Base-by-base conservation (phyloP, 1,140 invertebrate species). In the Pygmarrhopalites habei region DNA sequence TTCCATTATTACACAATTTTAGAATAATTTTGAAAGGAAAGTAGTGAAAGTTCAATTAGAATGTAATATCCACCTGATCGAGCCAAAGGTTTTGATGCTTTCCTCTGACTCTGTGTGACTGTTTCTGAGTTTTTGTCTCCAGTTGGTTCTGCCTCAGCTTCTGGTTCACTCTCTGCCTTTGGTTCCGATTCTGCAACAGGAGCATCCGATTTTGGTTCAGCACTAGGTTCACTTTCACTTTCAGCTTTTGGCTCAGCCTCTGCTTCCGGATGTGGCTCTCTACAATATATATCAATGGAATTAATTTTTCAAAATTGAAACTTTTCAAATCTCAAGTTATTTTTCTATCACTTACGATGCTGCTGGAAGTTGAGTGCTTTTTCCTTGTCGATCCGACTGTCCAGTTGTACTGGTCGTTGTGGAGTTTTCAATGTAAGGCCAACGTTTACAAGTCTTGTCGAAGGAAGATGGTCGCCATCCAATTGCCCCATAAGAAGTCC, bases 401-500 rank as follows among this genome's bases (percentile, higher is more conserved):
- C 12, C 25, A 19, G n/a, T 10, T 5, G 28, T 17, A 21, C 23
- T 28, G 53, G 35, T 44, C 4, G 25, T 19, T 3, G 64, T 62
- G 17, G 64, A 51, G 19, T 69, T 64, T 26, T 29, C 44, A 60
- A 70, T 70, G 39, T 41, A 65, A 15, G 68, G 68, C 65, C 65
- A 70, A 23, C 65, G 29, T 30, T 66, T 65, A 28, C 67, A 68
- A 29, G 59, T 55, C 56, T 65, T 68, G 26, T 62, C 44, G 7
- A 65, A 47, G 7, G 23, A 21, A 19, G 56, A 15, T n/a, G 61
- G 68, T 35, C 64, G 77, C 89, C 89, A 92, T 12, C 90, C 90
- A 12, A 92, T 44, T 64, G 85, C 91, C n/a, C 86, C 85, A 79
- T 92, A 95, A 15, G 87, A 88, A 1, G 86, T 88, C 1, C 88